Evolutionary conservation across 2,113 vertebrate species (phyloP).

Genomic region (Tenrec ecaudatus): DNA sequence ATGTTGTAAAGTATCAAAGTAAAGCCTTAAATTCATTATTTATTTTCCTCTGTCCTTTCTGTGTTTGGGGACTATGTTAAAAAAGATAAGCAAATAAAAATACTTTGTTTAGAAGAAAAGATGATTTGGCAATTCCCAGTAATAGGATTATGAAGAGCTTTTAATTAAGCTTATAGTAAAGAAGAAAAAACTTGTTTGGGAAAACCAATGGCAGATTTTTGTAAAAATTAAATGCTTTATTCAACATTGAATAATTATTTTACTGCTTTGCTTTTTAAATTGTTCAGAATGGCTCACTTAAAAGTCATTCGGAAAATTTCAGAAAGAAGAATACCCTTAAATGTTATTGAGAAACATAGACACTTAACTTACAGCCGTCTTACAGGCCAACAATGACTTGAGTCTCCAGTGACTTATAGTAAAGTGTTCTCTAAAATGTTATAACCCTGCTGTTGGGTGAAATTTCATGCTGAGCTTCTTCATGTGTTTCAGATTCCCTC

Average conservation of each 20-base stretch:
- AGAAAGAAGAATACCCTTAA: slow-evolving; percentile 45
- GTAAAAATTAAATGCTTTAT: slow-evolving; percentile 20
- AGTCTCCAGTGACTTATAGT: not conserved
- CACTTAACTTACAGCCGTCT: not conserved
- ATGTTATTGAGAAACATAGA: slow-evolving; percentile 36
- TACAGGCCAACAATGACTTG: not conserved
- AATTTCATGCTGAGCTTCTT: slow-evolving; percentile 15
- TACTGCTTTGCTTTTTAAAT: not conserved
- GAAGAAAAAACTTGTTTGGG: slow-evolving; percentile 47
- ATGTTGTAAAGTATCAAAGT: slow-evolving; percentile 42
- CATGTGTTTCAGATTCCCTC: not conserved
- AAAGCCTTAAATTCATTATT: slow-evolving; percentile 58
- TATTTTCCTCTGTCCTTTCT: slow-evolving; percentile 59
- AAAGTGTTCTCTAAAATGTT: slow-evolving; percentile 6
- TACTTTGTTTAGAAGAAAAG: slow-evolving; percentile 54
- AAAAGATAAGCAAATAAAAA: slow-evolving; percentile 31
- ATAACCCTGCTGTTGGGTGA: slow-evolving; percentile 7
- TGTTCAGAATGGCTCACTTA: not conserved
- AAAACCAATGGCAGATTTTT: slow-evolving; percentile 15
- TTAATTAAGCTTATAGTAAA: slow-evolving; percentile 18
- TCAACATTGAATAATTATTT: slow-evolving; percentile 44
- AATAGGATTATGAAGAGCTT: slow-evolving; percentile 37
- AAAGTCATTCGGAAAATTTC: not conserved
- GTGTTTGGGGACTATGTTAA: slow-evolving; percentile 60
- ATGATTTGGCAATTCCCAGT: slow-evolving; percentile 24